Conservation (phyloP, 1,140 invertebrate species). For the Drosophila tani region DNA sequence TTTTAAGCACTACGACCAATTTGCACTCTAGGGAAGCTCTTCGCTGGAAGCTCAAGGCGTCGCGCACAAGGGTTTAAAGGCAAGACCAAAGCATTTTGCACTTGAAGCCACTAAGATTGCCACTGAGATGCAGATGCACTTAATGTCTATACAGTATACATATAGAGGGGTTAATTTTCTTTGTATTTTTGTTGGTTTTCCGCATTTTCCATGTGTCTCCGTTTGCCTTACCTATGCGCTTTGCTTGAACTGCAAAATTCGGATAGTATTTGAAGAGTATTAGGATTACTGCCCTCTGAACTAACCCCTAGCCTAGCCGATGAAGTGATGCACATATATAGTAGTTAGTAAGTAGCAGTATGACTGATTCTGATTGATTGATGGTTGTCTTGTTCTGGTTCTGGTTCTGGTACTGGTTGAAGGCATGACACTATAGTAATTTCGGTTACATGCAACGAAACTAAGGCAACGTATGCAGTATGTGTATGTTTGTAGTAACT, state of each 20-base stretch:
- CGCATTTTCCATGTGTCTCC: conserved; percentile 14
- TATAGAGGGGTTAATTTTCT: conserved; percentile 13
- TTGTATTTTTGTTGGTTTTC: neutral
- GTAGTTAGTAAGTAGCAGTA: neutral
- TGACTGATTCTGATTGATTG: conserved; percentile 39
- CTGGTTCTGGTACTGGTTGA: conserved; percentile 14
- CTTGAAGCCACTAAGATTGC: conserved; percentile 53
- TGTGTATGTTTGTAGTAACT: conserved; percentile 25
- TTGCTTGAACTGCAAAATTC: conserved; percentile 42
- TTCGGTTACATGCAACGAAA: conserved; percentile 48
- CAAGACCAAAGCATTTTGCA: conserved; percentile 72
- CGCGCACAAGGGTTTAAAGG: conserved; percentile 45
- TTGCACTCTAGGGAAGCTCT: conserved; percentile 65
- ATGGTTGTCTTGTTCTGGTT: conserved; percentile 31
- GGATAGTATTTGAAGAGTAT: conserved; percentile 17
- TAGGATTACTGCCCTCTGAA: conserved; percentile 11
- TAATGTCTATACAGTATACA: conserved; percentile 29
- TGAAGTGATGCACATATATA: conserved; percentile 9
- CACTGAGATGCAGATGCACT: conserved; percentile 49
- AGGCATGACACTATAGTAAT: conserved; percentile 40
- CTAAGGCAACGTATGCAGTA: conserved; percentile 34
- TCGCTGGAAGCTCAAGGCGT: conserved; percentile 64
- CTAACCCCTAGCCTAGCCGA: conserved; percentile 36
- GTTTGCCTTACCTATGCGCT: conserved; percentile 45
- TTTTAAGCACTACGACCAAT: conserved; percentile 72